Conservation (phyloP, 2,797 vertebrate species). For the Chiloscyllium punctatum region DNA sequence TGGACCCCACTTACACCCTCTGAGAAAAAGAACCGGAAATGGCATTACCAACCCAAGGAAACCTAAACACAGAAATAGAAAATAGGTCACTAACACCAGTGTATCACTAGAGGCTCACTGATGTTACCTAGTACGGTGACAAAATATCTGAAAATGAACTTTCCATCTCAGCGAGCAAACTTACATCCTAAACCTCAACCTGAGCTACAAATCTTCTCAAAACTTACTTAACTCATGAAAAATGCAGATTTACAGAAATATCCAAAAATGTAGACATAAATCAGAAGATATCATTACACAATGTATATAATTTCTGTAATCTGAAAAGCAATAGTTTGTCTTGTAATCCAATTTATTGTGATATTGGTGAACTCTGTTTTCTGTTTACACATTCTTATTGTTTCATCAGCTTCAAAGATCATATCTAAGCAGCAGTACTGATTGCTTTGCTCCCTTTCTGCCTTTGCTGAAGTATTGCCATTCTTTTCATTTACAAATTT, state of each 20-base stretch:
- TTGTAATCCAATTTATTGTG: neutral
- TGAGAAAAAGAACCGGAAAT: too few species aligned
- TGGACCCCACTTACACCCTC: too few species aligned
- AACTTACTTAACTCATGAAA: neutral
- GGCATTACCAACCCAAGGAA: too few species aligned
- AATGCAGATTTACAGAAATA: neutral
- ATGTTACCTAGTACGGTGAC: too few species aligned
- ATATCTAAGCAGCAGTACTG: neutral
- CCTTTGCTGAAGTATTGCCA: too few species aligned
- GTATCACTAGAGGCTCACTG: too few species aligned
- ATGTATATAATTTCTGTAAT: neutral
- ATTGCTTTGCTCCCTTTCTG: neutral
- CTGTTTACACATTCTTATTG: neutral
- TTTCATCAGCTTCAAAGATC: neutral
- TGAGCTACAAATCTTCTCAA: too few species aligned
- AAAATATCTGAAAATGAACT: too few species aligned
- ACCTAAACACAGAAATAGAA: too few species aligned
- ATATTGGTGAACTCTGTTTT: neutral
- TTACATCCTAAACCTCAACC: too few species aligned
- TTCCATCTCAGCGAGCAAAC: too few species aligned
- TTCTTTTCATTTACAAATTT: neutral
- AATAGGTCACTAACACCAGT: too few species aligned
- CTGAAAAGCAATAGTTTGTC: neutral
- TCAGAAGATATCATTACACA: neutral
- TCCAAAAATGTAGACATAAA: neutral